These are phyloP conservation scores for Sarcophaga peregrina DNA, from an alignment of 1,140 invertebrate genomes.

Conservation along the genomic window DNA sequence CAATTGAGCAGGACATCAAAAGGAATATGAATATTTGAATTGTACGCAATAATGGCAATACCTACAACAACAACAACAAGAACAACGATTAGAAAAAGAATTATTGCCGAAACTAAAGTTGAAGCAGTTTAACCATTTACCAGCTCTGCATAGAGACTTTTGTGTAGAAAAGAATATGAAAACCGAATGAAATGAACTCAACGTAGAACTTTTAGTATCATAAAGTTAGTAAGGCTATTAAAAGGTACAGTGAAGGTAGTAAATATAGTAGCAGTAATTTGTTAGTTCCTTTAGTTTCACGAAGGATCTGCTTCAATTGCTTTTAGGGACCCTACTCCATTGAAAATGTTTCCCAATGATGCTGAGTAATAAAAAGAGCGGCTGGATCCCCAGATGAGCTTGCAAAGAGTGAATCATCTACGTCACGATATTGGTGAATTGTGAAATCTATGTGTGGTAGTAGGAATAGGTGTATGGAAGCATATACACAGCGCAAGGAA, in stretches of 20 bases:
- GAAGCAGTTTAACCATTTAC: background rate
- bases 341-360: no score
- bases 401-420: no score
- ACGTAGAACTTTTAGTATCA: background rate
- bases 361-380: no score
- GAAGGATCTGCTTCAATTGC: no score
- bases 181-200: no score
- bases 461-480: no score
- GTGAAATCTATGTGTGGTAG: no score
- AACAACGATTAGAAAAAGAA: background rate
- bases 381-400: no score
- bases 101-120: background rate
- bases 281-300: no score
- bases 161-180: background rate
- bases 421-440: no score
- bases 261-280: background rate
- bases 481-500: no score
- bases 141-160: background rate
- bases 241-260: background rate
- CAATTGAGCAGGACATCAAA: background rate
- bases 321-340: no score
- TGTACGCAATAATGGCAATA: background rate
- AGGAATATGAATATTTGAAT: constrained; percentile 8
- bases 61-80: background rate
- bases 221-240: background rate